These are phyloP conservation scores for Pseudolaguvia tuberculata DNA, from an alignment of 2,113 vertebrate genomes.

Conservation along the genomic window DNA sequence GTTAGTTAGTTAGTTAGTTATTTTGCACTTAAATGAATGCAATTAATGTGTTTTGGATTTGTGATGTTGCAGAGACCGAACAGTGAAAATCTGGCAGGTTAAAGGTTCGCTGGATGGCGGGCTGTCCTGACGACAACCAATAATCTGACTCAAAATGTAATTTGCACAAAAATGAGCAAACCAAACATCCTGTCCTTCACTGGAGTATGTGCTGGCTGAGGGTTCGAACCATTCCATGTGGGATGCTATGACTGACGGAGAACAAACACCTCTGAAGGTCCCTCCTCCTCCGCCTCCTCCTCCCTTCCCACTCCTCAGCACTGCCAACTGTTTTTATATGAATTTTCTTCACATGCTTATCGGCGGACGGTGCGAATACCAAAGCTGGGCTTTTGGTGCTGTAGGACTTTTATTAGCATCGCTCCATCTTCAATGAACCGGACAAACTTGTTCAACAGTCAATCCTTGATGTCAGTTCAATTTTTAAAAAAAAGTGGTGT, in stretches of 20 bases:
- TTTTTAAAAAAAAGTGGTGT: conserved; percentile 33
- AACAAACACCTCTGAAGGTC: not conserved
- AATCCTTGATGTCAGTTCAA: conserved; percentile 25
- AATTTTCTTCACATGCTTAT: conserved; percentile 18
- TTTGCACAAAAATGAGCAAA: not conserved
- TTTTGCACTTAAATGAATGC: too few relatives aligned
- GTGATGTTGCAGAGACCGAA: conserved; percentile 78
- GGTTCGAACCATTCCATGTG: not conserved
- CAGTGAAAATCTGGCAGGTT: conserved; percentile 92
- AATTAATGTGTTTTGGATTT: too few relatives aligned
- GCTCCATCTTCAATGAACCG: conserved; percentile 33
- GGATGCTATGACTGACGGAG: not conserved
- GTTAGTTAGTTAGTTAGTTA: too few relatives aligned
- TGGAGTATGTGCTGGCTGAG: not conserved
- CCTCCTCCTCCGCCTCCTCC: not conserved
- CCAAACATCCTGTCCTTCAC: not conserved
- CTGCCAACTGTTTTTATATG: not conserved
- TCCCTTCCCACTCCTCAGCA: not conserved
- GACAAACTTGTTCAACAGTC: conserved; percentile 34
- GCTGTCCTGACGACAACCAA: conserved; percentile 62
- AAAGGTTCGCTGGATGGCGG: conserved; percentile 77
- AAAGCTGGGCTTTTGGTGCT: conserved; percentile 42
- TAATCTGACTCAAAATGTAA: not conserved
- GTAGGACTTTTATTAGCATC: conserved; percentile 11
- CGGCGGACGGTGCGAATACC: conserved; percentile 13